Percentiles rank a stretch among this genome's conserved stretches.
These are phyloP conservation scores for Buphagus erythrorhynchus DNA, from an alignment of 2,797 vertebrate genomes.

Conservation along the genomic window DNA sequence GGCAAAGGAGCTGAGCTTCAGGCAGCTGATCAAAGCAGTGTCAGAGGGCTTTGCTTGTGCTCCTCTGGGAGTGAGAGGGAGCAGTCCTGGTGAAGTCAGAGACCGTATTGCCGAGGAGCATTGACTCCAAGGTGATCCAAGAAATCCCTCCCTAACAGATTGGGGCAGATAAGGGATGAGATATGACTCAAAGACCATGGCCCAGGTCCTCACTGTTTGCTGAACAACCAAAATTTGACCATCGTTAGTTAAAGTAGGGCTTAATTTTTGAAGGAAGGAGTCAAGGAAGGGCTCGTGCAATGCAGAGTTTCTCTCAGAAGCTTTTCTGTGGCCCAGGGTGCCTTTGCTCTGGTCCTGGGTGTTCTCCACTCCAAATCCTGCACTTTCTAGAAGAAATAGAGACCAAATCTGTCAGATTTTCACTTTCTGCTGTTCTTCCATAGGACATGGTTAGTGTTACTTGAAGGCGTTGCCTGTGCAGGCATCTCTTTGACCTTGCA, in stretches of 20 bases:
- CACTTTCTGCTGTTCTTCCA: not conserved
- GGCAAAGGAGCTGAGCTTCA: not conserved
- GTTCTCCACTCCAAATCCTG: not conserved
- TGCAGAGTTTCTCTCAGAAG: not conserved
- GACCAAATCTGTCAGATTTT: not conserved
- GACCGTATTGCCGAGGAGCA: rapidly evolving
- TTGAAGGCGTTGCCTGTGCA: not conserved
- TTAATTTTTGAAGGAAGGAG: not conserved
- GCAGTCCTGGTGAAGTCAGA: not conserved
- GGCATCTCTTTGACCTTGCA: not conserved
- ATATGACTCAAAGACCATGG: not conserved
- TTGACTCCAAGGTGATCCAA: not conserved
- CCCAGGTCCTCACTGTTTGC: not conserved
- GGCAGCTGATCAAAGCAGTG: not conserved
- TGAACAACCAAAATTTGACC: not conserved
- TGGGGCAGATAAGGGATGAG: not conserved
- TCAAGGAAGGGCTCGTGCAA: not conserved
- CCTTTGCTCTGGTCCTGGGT: not conserved
- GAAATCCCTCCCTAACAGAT: not conserved
- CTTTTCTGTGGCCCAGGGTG: not conserved
- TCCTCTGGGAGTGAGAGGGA: not conserved
- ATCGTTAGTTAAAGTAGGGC: not conserved
- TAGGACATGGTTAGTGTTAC: not conserved
- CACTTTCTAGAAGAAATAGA: not conserved
- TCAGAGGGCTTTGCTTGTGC: not conserved